phyloP scores from a whole-genome alignment of 2,797 vertebrate genomes.

The Urophycis tenuis region DNA sequence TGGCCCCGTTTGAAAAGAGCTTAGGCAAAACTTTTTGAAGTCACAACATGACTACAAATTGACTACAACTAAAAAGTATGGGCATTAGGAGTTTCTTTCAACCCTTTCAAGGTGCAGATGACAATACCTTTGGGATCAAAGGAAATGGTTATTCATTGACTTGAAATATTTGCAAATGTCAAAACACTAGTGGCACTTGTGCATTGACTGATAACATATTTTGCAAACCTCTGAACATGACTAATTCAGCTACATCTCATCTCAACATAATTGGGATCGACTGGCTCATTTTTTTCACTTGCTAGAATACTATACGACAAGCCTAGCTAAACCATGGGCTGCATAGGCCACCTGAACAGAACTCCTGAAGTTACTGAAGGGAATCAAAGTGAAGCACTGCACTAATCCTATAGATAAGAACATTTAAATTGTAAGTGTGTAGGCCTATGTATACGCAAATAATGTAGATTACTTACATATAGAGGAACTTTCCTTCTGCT shows the following conservation, averaged over 20 bases:
- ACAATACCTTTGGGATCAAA: constrained; percentile 35
- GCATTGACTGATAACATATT: constrained; percentile 33
- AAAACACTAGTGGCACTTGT: constrained; percentile 15
- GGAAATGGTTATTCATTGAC: constrained; percentile 46
- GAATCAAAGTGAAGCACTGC: constrained; percentile 7
- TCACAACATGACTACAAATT: constrained; percentile 13
- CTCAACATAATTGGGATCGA: neutral
- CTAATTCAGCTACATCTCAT: constrained; percentile 12
- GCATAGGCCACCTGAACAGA: no score
- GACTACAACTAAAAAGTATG: constrained; percentile 24
- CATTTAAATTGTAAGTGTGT: neutral
- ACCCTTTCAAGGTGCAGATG: constrained; percentile 28
- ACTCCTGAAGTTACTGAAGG: no score
- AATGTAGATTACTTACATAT: constrained; percentile 76
- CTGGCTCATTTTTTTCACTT: neutral
- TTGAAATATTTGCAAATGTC: constrained; percentile 29
- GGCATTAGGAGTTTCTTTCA: constrained; percentile 31
- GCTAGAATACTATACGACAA: no score
- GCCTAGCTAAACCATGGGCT: no score
- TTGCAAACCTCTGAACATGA: constrained; percentile 27
- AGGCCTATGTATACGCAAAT: constrained; percentile 7
- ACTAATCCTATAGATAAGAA: constrained; percentile 19
- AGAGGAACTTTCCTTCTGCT: constrained; percentile 82
- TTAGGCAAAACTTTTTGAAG: constrained; percentile 24
- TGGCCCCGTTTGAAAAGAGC: neutral